Percentiles rank a stretch among this genome's conserved stretches.
phyloP scores from a whole-genome alignment of 2,888 invertebrate genomes.

The Lithosia quadra region DNA sequence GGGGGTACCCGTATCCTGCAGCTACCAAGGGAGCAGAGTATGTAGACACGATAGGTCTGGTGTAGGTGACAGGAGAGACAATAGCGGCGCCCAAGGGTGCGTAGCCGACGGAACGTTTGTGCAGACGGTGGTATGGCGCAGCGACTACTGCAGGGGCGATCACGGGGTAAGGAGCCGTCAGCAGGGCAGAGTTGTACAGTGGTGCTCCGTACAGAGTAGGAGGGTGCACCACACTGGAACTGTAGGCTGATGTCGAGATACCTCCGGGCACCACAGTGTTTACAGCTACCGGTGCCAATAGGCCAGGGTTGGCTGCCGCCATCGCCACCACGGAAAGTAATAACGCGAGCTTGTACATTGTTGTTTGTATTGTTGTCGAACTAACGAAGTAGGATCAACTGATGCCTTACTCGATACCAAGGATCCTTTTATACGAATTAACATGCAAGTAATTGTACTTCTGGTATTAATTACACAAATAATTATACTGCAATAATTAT shows the following conservation, averaged over 20 bases:
- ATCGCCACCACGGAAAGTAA: slow-evolving; percentile 88
- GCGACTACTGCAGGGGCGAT: slow-evolving; percentile 82
- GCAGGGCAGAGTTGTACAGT: slow-evolving; percentile 44
- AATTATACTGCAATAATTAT: neutral
- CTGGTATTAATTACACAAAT: neutral
- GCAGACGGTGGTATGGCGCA: slow-evolving; percentile 71
- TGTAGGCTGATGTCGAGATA: slow-evolving; percentile 20
- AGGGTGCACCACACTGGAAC: slow-evolving; percentile 53
- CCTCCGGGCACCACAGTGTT: slow-evolving; percentile 53
- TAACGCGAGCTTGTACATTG: slow-evolving; percentile 86
- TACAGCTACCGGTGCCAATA: slow-evolving; percentile 68
- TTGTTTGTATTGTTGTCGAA: slow-evolving; percentile 77
- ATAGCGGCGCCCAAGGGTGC: slow-evolving; percentile 52
- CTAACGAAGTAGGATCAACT: slow-evolving; percentile 73
- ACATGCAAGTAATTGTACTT: neutral
- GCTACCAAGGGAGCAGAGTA: slow-evolving; percentile 49
- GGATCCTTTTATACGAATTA: slow-evolving; percentile 74
- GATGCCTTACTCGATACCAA: slow-evolving; percentile 63
- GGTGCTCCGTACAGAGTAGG: slow-evolving; percentile 63
- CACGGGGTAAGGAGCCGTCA: slow-evolving; percentile 76
- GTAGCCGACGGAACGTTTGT: slow-evolving; percentile 69
- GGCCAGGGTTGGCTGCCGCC: slow-evolving; percentile 84
- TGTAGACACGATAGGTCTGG: slow-evolving; percentile 43
- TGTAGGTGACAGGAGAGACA: slow-evolving; percentile 50
- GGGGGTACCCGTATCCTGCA: slow-evolving; percentile 41